Evolutionary conservation across 2,888 invertebrate genomes (phyloP).

Genomic region (Seira ritae): DNA sequence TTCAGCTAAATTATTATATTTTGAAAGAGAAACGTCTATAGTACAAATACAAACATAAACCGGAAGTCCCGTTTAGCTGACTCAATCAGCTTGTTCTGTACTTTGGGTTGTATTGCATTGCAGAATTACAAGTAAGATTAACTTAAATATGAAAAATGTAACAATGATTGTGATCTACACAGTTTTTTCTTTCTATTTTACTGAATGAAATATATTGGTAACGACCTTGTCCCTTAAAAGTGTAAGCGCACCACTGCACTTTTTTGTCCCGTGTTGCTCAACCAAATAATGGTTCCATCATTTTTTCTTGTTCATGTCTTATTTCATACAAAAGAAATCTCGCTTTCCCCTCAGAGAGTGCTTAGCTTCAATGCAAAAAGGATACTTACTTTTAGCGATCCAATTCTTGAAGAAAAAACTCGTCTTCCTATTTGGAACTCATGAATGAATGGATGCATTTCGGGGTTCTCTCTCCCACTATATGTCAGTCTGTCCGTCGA

Average conservation of each 20-base stretch:
- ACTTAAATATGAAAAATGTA: constrained; percentile 48
- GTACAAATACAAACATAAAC: constrained; percentile 20
- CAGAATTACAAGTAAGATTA: too few relatives aligned
- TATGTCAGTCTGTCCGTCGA: constrained; percentile 23
- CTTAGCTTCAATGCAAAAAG: not conserved
- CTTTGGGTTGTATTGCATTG: too few relatives aligned
- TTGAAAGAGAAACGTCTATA: not conserved
- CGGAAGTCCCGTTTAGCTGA: constrained; percentile 25
- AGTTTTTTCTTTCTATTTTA: too few relatives aligned
- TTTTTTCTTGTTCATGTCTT: constrained; percentile 6
- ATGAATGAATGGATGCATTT: constrained; percentile 28
- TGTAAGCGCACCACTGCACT: not conserved
- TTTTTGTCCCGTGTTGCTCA: constrained; percentile 9
- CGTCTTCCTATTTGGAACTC: constrained; percentile 17
- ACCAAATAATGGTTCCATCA: not conserved
- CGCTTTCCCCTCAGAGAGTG: not conserved
- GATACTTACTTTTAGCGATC: constrained; percentile 13
- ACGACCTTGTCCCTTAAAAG: constrained; percentile 50
- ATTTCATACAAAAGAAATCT: not conserved
- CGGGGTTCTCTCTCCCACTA: not conserved
- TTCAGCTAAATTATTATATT: constrained; percentile 21
- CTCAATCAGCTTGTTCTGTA: constrained; percentile 54
- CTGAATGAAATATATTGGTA: constrained; percentile 8
- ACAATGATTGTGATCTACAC: constrained; percentile 45
- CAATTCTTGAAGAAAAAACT: constrained; percentile 12